These are phyloP conservation scores for Psittacula echo DNA, from an alignment of 2,797 vertebrate genomes.

Conservation along the genomic window DNA sequence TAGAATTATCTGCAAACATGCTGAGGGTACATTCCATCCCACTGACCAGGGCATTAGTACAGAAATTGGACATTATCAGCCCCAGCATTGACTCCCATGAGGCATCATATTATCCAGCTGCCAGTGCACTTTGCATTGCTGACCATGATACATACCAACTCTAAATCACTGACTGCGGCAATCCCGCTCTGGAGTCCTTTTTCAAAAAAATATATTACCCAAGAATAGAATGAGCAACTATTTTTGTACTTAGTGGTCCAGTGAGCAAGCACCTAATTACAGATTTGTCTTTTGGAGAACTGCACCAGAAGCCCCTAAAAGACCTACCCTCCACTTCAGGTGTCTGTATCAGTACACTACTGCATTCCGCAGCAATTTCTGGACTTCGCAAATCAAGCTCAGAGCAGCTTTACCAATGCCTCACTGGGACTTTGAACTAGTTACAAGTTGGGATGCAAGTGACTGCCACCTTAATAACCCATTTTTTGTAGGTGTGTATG, in stretches of 20 bases:
- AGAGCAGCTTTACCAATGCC: not conserved
- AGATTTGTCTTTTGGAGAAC: not conserved
- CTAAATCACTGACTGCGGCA: not conserved
- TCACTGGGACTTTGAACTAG: not conserved
- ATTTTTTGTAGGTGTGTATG: not conserved
- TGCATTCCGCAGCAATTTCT: not conserved
- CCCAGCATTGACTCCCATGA: rapidly evolving
- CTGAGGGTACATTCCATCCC: not conserved
- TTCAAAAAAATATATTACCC: not conserved
- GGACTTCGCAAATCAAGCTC: not conserved
- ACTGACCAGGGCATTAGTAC: rapidly evolving
- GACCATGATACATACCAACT: not conserved
- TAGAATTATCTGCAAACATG: not conserved
- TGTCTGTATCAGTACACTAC: not conserved
- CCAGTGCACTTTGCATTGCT: rapidly evolving
- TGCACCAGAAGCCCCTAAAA: not conserved
- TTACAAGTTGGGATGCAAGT: not conserved
- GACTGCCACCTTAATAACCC: not conserved
- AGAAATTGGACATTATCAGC: not conserved
- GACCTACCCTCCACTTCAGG: not conserved
- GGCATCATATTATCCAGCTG: not conserved
- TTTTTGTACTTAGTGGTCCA: not conserved
- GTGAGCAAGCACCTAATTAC: not conserved
- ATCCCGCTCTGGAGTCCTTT: not conserved
- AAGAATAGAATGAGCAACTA: not conserved